Conservation (phyloP, 2,113 vertebrate genomes). For the Muscicapa adusta region DNA sequence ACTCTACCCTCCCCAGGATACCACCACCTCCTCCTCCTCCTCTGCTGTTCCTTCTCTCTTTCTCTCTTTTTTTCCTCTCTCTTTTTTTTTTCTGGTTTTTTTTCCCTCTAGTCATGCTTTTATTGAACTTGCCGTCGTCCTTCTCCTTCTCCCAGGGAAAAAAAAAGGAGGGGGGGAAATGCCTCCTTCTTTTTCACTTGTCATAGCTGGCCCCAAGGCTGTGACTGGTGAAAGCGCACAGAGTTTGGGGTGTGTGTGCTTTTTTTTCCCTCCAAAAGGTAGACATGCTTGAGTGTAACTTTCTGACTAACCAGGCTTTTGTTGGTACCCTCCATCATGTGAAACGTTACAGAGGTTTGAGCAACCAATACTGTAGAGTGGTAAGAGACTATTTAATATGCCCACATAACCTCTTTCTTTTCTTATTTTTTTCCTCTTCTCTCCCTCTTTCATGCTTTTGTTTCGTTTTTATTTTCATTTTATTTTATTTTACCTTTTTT, state of each 20-base stretch:
- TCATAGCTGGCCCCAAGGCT: slow-evolving; percentile 63
- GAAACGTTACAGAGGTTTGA: slow-evolving; percentile 74
- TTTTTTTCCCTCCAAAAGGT: slow-evolving; percentile 63
- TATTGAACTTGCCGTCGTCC: slow-evolving; percentile 77
- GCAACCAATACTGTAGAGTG: slow-evolving; percentile 75
- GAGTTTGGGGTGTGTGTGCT: slow-evolving; percentile 69
- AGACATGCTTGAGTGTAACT: slow-evolving; percentile 62
- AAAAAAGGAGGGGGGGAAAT: slow-evolving; percentile 68
- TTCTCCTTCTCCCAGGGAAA: slow-evolving; percentile 73
- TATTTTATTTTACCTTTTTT: slow-evolving; percentile 56
- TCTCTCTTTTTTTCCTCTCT: slow-evolving; percentile 62
- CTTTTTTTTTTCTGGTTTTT: slow-evolving; percentile 54
- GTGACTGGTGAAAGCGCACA: slow-evolving; percentile 66
- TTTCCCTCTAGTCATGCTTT: slow-evolving; percentile 72
- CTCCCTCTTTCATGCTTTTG: slow-evolving; percentile 80
- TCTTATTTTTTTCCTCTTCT: slow-evolving; percentile 93
- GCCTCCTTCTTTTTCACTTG: slow-evolving; percentile 75
- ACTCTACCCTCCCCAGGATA: slow-evolving; percentile 78
- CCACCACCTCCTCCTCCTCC: slow-evolving; percentile 66
- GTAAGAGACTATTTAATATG: slow-evolving; percentile 79
- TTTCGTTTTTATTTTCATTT: slow-evolving; percentile 59
- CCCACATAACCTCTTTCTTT: slow-evolving; percentile 92
- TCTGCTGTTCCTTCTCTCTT: slow-evolving; percentile 63
- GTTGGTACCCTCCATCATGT: slow-evolving; percentile 73
- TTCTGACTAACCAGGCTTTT: slow-evolving; percentile 78